phyloP scores from a whole-genome alignment of 2,888 invertebrate genomes.

The Eilema sororculum region DNA sequence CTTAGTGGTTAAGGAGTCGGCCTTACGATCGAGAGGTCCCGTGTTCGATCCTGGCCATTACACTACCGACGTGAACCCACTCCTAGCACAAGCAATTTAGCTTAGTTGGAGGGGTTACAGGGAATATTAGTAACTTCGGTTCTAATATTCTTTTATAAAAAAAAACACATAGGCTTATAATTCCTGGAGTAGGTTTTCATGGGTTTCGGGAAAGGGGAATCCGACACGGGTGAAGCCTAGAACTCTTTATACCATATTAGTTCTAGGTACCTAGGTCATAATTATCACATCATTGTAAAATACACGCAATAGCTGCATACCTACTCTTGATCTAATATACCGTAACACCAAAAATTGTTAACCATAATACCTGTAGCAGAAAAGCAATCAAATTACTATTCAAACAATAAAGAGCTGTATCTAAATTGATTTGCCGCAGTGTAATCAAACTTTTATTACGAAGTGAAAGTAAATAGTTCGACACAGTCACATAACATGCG shows the following conservation, averaged over 20 bases:
- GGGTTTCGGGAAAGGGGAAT: not conserved
- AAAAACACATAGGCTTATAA: not conserved
- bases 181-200: not conserved
- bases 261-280: too few relatives aligned
- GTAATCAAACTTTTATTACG: not conserved
- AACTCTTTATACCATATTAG: too few relatives aligned
- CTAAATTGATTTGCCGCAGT: not conserved
- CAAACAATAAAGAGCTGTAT: not conserved
- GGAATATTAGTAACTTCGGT: too few relatives aligned
- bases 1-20: too few relatives aligned
- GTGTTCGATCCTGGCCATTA: too few relatives aligned
- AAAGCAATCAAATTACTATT: conserved; percentile 1
- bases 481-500: not conserved
- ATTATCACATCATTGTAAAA: not conserved
- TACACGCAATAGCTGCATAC: too few relatives aligned
- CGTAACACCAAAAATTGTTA: not conserved
- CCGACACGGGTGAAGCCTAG: not conserved
- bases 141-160: too few relatives aligned
- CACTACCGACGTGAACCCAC: too few relatives aligned
- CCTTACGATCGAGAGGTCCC: too few relatives aligned
- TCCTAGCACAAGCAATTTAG: too few relatives aligned
- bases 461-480: conserved; percentile 22
- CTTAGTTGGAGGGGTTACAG: too few relatives aligned
- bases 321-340: not conserved
- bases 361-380: not conserved